Percentiles rank a stretch among this genome's conserved stretches.
These are phyloP conservation scores for Eupithecia insigniata DNA, from an alignment of 2,888 invertebrate species.

Conservation along the genomic window DNA sequence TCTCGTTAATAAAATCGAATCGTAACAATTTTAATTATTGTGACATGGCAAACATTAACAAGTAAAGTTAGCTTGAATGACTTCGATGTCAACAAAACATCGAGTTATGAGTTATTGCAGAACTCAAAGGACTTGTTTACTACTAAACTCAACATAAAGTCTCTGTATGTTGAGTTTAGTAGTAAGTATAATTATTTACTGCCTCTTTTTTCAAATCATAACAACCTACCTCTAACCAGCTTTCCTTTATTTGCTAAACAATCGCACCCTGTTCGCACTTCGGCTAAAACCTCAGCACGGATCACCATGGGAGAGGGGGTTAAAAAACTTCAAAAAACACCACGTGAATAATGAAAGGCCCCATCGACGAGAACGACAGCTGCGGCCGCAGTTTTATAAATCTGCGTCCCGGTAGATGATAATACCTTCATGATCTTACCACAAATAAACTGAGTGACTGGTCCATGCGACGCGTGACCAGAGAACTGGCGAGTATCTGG, in stretches of 20 bases:
- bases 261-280: background rate
- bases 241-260: background rate
- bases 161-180: background rate
- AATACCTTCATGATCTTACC: no score
- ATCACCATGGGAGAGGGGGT: no score
- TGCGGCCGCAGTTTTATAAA: no score
- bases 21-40: background rate
- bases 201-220: background rate
- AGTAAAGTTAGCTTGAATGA: constrained; percentile 3
- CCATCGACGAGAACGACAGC: no score
- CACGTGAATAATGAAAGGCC: no score
- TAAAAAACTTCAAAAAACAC: no score
- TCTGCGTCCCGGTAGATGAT: no score
- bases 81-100: background rate
- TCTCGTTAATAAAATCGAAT: background rate
- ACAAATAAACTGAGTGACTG: no score
- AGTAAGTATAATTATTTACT: background rate
- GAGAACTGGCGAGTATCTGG: no score
- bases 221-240: background rate
- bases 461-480: no score
- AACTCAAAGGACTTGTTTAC: background rate
- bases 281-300: no score
- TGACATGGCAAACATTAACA: background rate
- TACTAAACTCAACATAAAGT: no score
- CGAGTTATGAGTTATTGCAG: background rate